A percentile compares a stretch with the other conserved stretches of the same genome.
Evolutionary conservation across 2,113 vertebrate species (phyloP).

Genomic region (Solea solea): DNA sequence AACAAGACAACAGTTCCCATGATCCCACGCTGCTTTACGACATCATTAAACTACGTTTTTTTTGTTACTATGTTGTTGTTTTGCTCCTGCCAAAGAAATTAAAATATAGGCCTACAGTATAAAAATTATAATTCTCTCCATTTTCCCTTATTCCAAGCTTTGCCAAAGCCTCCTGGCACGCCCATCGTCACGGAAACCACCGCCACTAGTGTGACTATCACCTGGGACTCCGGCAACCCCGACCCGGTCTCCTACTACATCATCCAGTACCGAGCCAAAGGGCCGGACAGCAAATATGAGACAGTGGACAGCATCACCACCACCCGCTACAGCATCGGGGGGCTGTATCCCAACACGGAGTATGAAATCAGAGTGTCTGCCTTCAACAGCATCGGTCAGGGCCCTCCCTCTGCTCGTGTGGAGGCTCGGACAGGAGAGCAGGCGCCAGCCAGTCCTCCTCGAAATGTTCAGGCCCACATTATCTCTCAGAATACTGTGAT

Average conservation of each 20-base stretch:
- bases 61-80: too few species aligned
- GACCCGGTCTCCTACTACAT: conserved; percentile 97
- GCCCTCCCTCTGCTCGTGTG: conserved; percentile 89
- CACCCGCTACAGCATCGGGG: conserved; percentile 97
- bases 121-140: background rate
- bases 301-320: conserved; percentile 98
- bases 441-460: conserved; percentile 92
- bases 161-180: conserved; percentile 93
- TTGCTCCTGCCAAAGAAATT: too few species aligned
- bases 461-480: conserved; percentile 94
- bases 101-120: too few species aligned
- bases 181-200: conserved; percentile 97
- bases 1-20: too few species aligned
- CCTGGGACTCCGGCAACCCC: conserved; percentile 98
- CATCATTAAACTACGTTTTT: too few species aligned
- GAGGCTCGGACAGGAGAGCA: conserved; percentile 95
- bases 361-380: conserved; percentile 97
- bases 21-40: too few species aligned
- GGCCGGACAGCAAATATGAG: conserved; percentile 93
- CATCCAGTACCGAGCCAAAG: conserved; percentile 96
- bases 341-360: conserved; percentile 96
- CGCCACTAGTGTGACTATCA: conserved; percentile 97
- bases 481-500: conserved; percentile 93
- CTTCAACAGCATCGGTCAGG: conserved; percentile 96
- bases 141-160: conserved; percentile 78